Conservation (phyloP, 2,113 vertebrate species). For the Halichoerus grypus region DNA sequence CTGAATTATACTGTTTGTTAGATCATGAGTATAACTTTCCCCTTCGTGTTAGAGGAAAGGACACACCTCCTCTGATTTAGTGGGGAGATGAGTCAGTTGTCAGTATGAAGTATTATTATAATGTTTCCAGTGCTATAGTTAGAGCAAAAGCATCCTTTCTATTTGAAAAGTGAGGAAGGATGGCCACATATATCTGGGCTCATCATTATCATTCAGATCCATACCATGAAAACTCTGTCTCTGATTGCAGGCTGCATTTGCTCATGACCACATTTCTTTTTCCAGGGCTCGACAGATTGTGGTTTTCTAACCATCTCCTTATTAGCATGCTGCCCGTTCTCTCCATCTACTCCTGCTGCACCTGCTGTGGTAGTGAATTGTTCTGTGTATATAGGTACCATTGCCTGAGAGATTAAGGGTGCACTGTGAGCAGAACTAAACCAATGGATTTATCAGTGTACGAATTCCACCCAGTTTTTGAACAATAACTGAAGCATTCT, state of each 20-base stretch:
- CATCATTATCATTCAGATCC: slow-evolving; percentile 36
- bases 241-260: slow-evolving; percentile 49
- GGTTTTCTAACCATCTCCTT: slow-evolving; percentile 9
- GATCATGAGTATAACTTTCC: neutral
- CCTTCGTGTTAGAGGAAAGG: neutral
- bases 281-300: neutral
- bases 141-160: slow-evolving; percentile 11
- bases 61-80: neutral
- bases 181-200: neutral
- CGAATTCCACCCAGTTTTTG: slow-evolving; percentile 44
- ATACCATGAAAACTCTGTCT: neutral
- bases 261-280: slow-evolving; percentile 34
- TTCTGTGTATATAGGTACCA: slow-evolving; percentile 27
- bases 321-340: slow-evolving; percentile 41
- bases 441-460: slow-evolving; percentile 23
- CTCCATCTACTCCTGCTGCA: neutral
- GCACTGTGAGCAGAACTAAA: slow-evolving; percentile 44
- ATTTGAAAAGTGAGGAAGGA: slow-evolving; percentile 39
- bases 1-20: slow-evolving; percentile 8
- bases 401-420: slow-evolving; percentile 36
- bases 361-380: slow-evolving; percentile 65
- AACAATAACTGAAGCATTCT: slow-evolving; percentile 14
- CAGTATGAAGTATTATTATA: neutral
- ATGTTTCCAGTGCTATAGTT: neutral
- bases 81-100: neutral